These are phyloP conservation scores for Tetramorium simillimum DNA, from an alignment of 1,140 invertebrate genomes.

Conservation along the genomic window DNA sequence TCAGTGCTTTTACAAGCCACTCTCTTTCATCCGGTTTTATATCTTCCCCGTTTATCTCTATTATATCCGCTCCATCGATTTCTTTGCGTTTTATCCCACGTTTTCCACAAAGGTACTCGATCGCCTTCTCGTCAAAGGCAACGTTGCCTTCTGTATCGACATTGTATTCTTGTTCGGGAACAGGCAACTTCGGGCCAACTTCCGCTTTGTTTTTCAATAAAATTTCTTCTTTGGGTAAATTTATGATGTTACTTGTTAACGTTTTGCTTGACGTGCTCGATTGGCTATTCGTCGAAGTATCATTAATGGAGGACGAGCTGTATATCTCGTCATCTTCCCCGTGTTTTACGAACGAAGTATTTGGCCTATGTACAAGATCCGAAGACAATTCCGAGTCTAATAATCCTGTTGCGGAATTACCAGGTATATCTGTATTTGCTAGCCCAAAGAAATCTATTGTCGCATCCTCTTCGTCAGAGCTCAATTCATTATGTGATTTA, in stretches of 20 bases:
- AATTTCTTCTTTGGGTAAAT: conserved; percentile 82
- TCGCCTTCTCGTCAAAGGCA: conserved; percentile 83
- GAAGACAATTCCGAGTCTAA: neutral
- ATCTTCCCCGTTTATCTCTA: conserved; percentile 94
- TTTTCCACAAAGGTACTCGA: conserved; percentile 83
- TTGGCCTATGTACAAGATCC: neutral
- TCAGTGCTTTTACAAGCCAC: conserved; percentile 93
- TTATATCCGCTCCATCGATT: conserved; percentile 87
- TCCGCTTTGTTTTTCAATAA: conserved; percentile 82
- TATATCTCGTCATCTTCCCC: neutral
- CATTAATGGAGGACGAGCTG: neutral
- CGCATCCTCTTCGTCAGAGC: conserved; percentile 83
- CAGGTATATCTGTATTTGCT: neutral
- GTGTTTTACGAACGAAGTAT: neutral
- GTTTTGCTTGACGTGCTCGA: conserved; percentile 50
- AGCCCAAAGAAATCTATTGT: conserved; percentile 59
- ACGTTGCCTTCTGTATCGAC: conserved; percentile 82
- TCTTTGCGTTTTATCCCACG: conserved; percentile 85
- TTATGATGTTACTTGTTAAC: conserved; percentile 78
- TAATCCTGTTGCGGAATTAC: neutral
- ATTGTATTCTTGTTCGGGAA: conserved; percentile 85
- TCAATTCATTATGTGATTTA: conserved; percentile 80
- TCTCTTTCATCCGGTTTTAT: conserved; percentile 92
- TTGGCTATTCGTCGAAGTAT: neutral
- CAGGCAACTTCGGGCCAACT: conserved; percentile 82